Conservation (phyloP, 2,888 invertebrate species). For the Caenorhabditis sp. region DNA sequence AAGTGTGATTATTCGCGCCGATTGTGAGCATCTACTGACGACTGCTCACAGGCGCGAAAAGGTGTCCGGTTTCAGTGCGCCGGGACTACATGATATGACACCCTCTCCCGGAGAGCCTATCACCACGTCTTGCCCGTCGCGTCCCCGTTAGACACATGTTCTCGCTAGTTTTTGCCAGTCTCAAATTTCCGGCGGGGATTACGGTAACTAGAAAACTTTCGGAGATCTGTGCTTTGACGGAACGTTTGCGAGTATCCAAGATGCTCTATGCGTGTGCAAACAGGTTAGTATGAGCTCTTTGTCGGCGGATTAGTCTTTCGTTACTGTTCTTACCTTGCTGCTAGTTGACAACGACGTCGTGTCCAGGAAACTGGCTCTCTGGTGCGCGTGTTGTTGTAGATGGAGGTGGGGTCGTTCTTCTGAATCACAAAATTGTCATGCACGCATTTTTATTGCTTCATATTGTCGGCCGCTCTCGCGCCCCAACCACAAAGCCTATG, state of each 20-base stretch:
- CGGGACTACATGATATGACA: constrained; percentile 47
- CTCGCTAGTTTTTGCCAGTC: constrained; percentile 43
- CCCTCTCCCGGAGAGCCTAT: constrained; percentile 14
- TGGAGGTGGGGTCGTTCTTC: not conserved
- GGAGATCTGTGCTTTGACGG: too few relatives aligned
- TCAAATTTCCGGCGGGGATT: constrained; percentile 22
- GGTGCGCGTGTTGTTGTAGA: not conserved
- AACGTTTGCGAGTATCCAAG: too few relatives aligned
- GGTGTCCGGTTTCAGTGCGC: constrained; percentile 40
- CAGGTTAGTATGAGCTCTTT: too few relatives aligned
- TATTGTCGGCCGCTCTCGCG: too few relatives aligned
- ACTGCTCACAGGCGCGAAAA: constrained; percentile 27
- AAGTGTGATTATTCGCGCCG: constrained; percentile 51
- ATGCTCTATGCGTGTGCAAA: too few relatives aligned
- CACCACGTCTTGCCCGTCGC: constrained; percentile 2
- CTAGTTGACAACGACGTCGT: constrained; percentile 30
- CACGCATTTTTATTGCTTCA: too few relatives aligned
- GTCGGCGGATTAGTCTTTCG: too few relatives aligned
- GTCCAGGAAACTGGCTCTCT: constrained; percentile 18
- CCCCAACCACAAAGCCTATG: constrained; percentile 5
- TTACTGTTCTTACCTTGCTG: constrained; percentile 15
- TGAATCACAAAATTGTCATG: too few relatives aligned
- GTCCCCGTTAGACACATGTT: constrained; percentile 43
- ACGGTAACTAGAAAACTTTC: constrained; percentile 26
- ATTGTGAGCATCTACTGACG: not conserved